phyloP scores from a whole-genome alignment of 2,113 vertebrate genomes.

The Arenaria interpres region DNA sequence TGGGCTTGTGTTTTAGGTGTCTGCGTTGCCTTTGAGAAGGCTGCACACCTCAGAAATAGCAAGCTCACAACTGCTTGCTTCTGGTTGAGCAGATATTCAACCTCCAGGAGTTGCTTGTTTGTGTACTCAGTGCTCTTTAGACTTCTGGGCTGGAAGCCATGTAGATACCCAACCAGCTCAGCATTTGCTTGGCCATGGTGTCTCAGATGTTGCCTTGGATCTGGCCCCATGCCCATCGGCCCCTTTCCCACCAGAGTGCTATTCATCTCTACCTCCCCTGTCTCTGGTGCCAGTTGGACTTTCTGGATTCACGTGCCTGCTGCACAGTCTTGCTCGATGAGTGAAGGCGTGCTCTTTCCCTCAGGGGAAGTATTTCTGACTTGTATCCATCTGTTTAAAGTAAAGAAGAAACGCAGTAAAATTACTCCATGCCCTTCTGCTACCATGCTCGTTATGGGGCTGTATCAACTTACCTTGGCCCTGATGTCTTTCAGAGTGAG shows the following conservation, averaged over 20 bases:
- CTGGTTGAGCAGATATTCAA: neutral
- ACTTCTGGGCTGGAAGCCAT: slow-evolving; percentile 42
- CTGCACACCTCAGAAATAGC: neutral
- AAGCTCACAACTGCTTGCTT: neutral
- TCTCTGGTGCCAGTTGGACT: neutral
- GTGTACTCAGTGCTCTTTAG: neutral
- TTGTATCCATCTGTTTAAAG: neutral
- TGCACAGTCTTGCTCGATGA: neutral
- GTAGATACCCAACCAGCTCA: slow-evolving; percentile 1
- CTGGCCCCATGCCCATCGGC: neutral
- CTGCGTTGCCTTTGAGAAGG: neutral
- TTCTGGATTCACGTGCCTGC: neutral
- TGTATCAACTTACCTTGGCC: neutral
- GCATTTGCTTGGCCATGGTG: neutral
- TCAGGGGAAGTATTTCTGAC: neutral
- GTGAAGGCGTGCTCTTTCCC: neutral
- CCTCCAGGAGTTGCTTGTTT: neutral
- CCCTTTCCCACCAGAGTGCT: neutral
- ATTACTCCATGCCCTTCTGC: neutral
- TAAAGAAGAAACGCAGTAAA: neutral
- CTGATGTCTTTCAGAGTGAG: neutral
- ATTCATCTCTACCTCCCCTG: neutral
- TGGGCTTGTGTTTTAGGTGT: neutral
- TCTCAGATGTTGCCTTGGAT: slow-evolving; percentile 5
- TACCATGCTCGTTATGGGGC: fast-evolving